Evolutionary conservation across 2,888 invertebrate species (phyloP).

Genomic region (Aphodius granarius): DNA sequence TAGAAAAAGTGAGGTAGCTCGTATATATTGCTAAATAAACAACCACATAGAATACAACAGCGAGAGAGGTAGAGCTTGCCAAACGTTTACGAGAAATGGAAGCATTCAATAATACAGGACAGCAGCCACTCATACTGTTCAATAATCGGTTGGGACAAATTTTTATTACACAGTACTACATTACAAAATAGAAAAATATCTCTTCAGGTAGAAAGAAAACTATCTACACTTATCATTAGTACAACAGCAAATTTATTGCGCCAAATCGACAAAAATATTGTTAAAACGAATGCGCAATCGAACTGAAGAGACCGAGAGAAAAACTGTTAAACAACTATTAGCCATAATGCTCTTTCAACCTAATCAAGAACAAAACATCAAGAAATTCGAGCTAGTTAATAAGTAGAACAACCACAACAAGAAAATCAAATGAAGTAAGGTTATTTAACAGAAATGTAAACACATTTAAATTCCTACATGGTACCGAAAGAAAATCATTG

Average conservation of each 20-base stretch:
- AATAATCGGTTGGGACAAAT: not conserved
- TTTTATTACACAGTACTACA: not conserved
- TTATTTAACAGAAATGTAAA: conserved; percentile 20
- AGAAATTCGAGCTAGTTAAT: conserved; percentile 21
- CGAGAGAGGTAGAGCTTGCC: not conserved
- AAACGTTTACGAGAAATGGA: not conserved
- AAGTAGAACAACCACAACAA: conserved; percentile 12
- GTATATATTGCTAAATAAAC: not conserved
- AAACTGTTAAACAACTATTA: conserved; percentile 16
- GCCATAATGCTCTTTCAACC: conserved; percentile 24
- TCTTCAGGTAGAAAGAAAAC: not conserved
- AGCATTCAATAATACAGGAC: not conserved
- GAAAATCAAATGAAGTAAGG: conserved; percentile 10
- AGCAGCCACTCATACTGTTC: not conserved
- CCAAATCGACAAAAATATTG: conserved; percentile 2
- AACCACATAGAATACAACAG: not conserved
- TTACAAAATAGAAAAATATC: not conserved
- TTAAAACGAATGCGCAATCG: conserved; percentile 11
- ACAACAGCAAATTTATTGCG: not conserved
- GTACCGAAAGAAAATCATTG: conserved; percentile 23
- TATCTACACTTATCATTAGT: not conserved
- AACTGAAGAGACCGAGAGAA: conserved; percentile 17
- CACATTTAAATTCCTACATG: conserved; percentile 26
- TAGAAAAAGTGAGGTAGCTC: too few species aligned
- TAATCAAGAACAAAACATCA: conserved; percentile 16